phyloP scores from a whole-genome alignment of 2,113 vertebrate genomes.

The Egretta garzetta region DNA sequence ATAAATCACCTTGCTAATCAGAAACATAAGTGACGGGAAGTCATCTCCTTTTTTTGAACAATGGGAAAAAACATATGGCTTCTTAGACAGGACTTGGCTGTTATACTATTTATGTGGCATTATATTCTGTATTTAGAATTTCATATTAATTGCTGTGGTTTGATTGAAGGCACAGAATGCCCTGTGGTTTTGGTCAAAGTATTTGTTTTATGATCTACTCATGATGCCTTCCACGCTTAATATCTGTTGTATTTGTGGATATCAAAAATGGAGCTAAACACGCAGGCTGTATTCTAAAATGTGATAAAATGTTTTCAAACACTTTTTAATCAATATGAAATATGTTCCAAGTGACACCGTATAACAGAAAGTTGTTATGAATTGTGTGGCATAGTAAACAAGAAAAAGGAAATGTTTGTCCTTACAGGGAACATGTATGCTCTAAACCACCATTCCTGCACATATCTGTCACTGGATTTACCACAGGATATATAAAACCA shows the following conservation, averaged over 20 bases:
- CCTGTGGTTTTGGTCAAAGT: slow-evolving; percentile 70
- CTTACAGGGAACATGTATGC: neutral
- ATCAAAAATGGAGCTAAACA: slow-evolving; percentile 17
- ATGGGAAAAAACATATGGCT: slow-evolving; percentile 99
- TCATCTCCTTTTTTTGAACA: slow-evolving; percentile 98
- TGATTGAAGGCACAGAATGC: slow-evolving; percentile 75
- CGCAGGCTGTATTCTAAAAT: slow-evolving; percentile 20
- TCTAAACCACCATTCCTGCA: neutral
- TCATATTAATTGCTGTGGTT: slow-evolving; percentile 82
- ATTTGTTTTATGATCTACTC: slow-evolving; percentile 68
- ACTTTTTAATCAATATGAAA: slow-evolving; percentile 24
- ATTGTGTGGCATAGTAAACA: neutral
- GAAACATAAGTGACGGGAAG: slow-evolving; percentile 99
- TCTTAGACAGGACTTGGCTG: slow-evolving; percentile 90
- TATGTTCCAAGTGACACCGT: neutral
- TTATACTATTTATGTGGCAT: slow-evolving; percentile 85
- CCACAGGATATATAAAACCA: neutral
- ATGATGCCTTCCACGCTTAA: slow-evolving; percentile 17
- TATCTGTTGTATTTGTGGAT: slow-evolving; percentile 42
- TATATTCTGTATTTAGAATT: slow-evolving; percentile 87
- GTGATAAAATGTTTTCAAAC: slow-evolving; percentile 9
- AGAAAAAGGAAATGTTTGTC: neutral
- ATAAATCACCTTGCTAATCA: slow-evolving; percentile 99
- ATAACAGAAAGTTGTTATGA: neutral
- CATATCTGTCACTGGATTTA: neutral